Evolutionary conservation across 23 tunicate genomes (phyloP), one percentile per base, ranked within the genome.

Genomic region (Botrylloides violaceus): DNA sequence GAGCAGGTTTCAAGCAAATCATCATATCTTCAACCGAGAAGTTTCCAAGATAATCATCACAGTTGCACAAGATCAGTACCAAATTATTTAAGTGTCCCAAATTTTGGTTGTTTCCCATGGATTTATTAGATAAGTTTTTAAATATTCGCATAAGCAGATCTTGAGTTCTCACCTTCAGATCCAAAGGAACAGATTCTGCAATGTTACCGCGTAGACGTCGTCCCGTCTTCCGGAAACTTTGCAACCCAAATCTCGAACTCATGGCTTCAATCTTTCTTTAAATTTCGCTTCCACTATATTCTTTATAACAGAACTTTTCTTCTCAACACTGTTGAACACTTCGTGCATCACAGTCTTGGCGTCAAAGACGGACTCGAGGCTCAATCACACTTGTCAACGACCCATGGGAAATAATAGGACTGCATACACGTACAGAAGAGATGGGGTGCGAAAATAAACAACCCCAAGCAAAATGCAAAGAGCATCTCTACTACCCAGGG

Each of bases 41-140:
- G 3, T 76, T 38, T 39, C 71, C 75, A 23, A 61, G 31, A 22
- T 77, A 70, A n/a, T 64, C 80, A 65, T 87, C 95, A 28, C 65
- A 43, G 27, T 70, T 80, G 82, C 95, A 87, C 34, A 75, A 76
- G 24, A 87, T 49, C 85, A 80, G 77, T 33, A 88, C 77, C 30
- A 88, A 77, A 59, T 81, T 88, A 47, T 88, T 88, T 23, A 88
- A 34, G 59, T 88, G 87, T 1, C 83, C 84, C 15, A 88, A 72
- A 33, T 81, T 88, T 58, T 83, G 48, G 6, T 66, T 62, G 5
- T 86, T 88, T 29, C 83, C 57, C 6, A 71, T 74, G 6, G 70
- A 70, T 34, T 65, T 50, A 34, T 65, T 61, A 43, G 76, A 65
- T 29, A 88, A 49, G 71, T 73, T 88, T 30, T 32, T 34, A 12